These are phyloP conservation scores for Capromys pilorides DNA, from an alignment of 2,797 vertebrate species.

Conservation along the genomic window DNA sequence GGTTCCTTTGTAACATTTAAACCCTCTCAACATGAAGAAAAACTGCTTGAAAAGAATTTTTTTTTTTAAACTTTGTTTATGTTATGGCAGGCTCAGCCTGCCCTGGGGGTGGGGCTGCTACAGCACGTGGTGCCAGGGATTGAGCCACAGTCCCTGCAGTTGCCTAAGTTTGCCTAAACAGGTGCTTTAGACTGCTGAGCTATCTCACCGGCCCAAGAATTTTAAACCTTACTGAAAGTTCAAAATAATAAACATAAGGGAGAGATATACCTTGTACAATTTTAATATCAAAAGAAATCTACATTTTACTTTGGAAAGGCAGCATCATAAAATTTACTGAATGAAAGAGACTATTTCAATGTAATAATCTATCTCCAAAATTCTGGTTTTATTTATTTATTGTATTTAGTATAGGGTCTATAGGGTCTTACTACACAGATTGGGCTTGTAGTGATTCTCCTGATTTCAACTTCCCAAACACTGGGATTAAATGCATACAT, in stretches of 20 bases:
- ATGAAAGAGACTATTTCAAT: slow-evolving; percentile 1
- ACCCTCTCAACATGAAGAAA: background rate
- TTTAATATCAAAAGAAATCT: slow-evolving; percentile 26
- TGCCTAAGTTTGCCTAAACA: too few relatives aligned
- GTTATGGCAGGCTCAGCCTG: too few relatives aligned
- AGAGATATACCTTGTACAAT: background rate
- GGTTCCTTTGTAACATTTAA: slow-evolving; percentile 34
- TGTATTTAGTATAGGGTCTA: too few relatives aligned
- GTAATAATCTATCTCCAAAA: background rate
- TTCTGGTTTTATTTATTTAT: background rate
- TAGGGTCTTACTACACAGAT: too few relatives aligned
- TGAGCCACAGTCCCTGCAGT: too few relatives aligned
- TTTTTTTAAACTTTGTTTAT: background rate
- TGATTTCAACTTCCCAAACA: too few relatives aligned
- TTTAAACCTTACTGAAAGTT: slow-evolving; percentile 26
- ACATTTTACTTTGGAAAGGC: background rate
- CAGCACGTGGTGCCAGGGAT: too few relatives aligned
- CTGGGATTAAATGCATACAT: too few relatives aligned
- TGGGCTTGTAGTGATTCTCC: too few relatives aligned
- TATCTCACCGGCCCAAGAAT: background rate
- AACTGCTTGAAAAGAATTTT: background rate
- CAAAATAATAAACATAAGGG: background rate
- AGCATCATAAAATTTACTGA: background rate
- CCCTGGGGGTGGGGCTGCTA: too few relatives aligned
- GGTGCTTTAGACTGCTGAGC: too few relatives aligned